Conservation (phyloP, 2,797 vertebrate genomes). For the Amblyopsis hoosieri region DNA sequence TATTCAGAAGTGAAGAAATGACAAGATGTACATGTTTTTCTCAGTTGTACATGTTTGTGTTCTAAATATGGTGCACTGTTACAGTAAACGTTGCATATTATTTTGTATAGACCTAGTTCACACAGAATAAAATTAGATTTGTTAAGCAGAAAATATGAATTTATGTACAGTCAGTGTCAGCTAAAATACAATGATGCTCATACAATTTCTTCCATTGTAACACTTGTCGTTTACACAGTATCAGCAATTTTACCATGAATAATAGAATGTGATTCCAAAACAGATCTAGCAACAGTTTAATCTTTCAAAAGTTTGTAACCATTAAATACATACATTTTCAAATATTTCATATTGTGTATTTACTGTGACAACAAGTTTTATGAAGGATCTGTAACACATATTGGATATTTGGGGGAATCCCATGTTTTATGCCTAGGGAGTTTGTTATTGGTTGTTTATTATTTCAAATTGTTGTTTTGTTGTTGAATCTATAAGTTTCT, state of each 20-base stretch:
- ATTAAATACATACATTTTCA: constrained; percentile 35
- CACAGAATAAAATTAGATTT: constrained; percentile 81
- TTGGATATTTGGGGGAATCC: constrained; percentile 71
- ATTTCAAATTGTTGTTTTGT: constrained; percentile 81
- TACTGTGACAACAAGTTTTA: constrained; percentile 76
- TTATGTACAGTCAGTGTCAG: constrained; percentile 75
- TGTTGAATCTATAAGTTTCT: constrained; percentile 82
- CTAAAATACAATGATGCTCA: constrained; percentile 62
- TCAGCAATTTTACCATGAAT: constrained; percentile 55
- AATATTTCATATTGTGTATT: constrained; percentile 78
- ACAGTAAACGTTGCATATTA: constrained; percentile 91
- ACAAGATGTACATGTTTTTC: constrained; percentile 85
- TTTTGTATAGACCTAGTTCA: constrained; percentile 95
- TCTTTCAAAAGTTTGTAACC: constrained; percentile 34
- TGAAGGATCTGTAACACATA: constrained; percentile 71
- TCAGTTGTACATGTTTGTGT: constrained; percentile 96
- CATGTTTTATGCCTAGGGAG: constrained; percentile 81
- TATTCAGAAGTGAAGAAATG: constrained; percentile 69
- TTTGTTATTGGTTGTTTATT: constrained; percentile 85
- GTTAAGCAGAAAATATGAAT: constrained; percentile 77
- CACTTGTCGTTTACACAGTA: constrained; percentile 59
- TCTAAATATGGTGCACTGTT: constrained; percentile 96
- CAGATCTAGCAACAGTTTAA: constrained; percentile 59
- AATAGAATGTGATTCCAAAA: constrained; percentile 62
- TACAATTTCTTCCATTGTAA: constrained; percentile 57